Percentiles rank a stretch among this genome's conserved stretches.
Evolutionary conservation across 2,113 vertebrate genomes (phyloP).

Genomic region (Coptodon bakossiorum): DNA sequence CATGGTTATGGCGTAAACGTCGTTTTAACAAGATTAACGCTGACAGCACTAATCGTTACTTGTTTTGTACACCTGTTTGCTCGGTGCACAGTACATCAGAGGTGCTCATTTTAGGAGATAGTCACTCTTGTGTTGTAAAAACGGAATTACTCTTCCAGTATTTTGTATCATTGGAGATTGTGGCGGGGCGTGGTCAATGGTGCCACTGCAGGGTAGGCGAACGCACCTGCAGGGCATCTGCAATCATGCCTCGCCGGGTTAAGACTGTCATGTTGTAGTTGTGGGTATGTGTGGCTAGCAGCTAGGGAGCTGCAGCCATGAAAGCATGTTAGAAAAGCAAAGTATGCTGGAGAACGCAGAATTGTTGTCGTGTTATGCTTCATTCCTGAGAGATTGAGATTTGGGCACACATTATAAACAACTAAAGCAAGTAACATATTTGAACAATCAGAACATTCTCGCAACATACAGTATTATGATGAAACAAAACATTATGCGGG

Average conservation of each 20-base stretch:
- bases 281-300: not conserved
- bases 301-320: not conserved
- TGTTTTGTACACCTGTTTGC: not conserved
- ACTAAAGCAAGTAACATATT: not conserved
- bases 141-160: not conserved
- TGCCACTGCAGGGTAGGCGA: not conserved
- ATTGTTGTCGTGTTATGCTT: not conserved
- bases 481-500: too few species aligned
- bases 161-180: not conserved
- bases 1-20: not conserved
- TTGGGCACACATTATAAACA: not conserved
- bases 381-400: not conserved
- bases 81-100: too few species aligned
- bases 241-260: not conserved
- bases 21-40: not conserved
- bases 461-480: not conserved
- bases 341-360: not conserved
- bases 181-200: not conserved
- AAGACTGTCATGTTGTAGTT: not conserved
- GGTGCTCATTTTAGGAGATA: not conserved
- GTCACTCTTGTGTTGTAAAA: not conserved
- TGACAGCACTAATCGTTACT: not conserved
- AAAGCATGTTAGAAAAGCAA: not conserved
- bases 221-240: not conserved
- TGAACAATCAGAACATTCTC: not conserved